Base-by-base conservation (phyloP, 2,113 vertebrate genomes). In the Actinemys pallida region DNA sequence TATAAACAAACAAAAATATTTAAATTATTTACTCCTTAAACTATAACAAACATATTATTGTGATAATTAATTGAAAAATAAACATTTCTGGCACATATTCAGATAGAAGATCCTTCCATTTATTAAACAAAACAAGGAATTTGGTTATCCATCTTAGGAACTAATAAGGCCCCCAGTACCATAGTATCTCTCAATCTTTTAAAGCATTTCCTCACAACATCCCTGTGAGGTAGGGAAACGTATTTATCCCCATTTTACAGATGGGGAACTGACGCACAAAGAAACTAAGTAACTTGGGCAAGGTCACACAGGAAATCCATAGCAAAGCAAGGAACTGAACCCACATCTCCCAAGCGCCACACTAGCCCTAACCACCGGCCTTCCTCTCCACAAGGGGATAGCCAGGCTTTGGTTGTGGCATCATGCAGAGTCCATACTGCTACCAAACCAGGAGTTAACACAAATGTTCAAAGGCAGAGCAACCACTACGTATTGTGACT, bases 401-500 rank as follows among this genome's bases (percentile, higher is more conserved):
- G 20, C 19, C 65, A 39, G 17, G n/a, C n/a, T 42, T 42, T 42
- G n/a, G 17, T 24, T 10, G 17, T 39, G 19, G 69, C n/a, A 72
- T 19, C 5, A 2, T 72, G n/a, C 69, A 42, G 69, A 75, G 39
- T 75, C n/a, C 69, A 62, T 62, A 31, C 13, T 62, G 14, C 59
- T 62, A 62, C 14, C 59, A 62, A 27, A 13, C 27, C 29, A 59
- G 57, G 27, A 35, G 59, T 62, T 62, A 35, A 35, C 29, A 62
- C 59, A 62, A 62, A 62, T 62, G 59, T 0, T 0, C 3, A 1
- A 0, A 87, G 42, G 69, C 9, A 62, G 31, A 86, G 45, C 8
- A 87, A 12, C 8, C 17, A 81, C 12, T 75, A 42, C 3, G 0
- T 14, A 59, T 0, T 5, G 24, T 10, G 1, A 42, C 49, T 35